Evolutionary conservation across 2,888 invertebrate species (phyloP).

Genomic region (Hirudinaria manillensis): DNA sequence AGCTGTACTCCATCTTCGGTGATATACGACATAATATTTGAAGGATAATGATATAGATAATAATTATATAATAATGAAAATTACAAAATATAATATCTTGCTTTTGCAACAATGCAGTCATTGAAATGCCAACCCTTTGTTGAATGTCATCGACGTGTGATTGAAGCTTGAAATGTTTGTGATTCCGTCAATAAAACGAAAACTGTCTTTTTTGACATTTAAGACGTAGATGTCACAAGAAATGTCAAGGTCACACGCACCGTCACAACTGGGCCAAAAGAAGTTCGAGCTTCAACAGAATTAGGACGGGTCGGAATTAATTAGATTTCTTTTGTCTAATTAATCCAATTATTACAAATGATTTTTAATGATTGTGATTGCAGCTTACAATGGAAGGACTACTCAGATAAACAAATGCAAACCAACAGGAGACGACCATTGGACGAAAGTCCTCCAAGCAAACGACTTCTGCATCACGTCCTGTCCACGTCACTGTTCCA

Average conservation of each 20-base stretch:
- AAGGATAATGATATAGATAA: no score
- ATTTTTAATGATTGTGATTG: no score
- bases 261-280: slow-evolving; percentile 13
- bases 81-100: no score
- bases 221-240: slow-evolving; percentile 38
- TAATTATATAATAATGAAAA: no score
- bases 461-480: slow-evolving; percentile 38
- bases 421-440: slow-evolving; percentile 44
- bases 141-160: no score
- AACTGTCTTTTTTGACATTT: neutral
- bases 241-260: slow-evolving; percentile 37
- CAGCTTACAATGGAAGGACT: no score
- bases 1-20: neutral
- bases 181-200: neutral
- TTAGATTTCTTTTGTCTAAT: neutral
- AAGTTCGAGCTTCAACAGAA: slow-evolving; percentile 24
- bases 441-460: slow-evolving; percentile 47
- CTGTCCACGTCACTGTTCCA: slow-evolving; percentile 15
- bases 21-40: no score
- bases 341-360: neutral
- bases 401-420: no score
- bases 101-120: no score
- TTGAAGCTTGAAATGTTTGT: neutral
- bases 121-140: no score
- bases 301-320: slow-evolving; percentile 20